These are phyloP conservation scores for Pyrocoelia pectoralis DNA, from an alignment of 2,888 invertebrate species.

Conservation along the genomic window DNA sequence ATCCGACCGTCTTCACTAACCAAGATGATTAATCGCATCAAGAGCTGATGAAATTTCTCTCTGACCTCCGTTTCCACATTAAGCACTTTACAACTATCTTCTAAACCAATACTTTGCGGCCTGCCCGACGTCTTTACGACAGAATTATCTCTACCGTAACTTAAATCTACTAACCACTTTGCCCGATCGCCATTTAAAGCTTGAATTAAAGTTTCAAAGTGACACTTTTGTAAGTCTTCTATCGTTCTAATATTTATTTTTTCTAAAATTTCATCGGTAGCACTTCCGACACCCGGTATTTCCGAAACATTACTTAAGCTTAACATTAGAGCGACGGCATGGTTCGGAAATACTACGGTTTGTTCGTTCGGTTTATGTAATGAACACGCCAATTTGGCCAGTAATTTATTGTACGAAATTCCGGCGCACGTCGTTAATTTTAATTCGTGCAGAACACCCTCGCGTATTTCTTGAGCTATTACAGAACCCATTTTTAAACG, in stretches of 20 bases:
- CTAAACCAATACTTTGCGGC: constrained; percentile 81
- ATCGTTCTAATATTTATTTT: constrained; percentile 73
- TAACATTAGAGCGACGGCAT: constrained; percentile 71
- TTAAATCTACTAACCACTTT: constrained; percentile 72
- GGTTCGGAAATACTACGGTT: constrained; percentile 77
- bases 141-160: constrained; percentile 78
- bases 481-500: constrained; percentile 75
- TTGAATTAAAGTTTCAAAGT: constrained; percentile 63
- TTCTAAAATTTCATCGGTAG: constrained; percentile 71
- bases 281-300: constrained; percentile 81
- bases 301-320: constrained; percentile 68
- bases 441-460: constrained; percentile 71
- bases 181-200: constrained; percentile 75
- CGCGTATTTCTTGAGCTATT: constrained; percentile 80
- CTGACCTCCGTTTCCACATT: constrained; percentile 77
- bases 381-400: constrained; percentile 80
- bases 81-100: constrained; percentile 79
- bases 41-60: constrained; percentile 72
- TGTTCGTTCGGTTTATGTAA: constrained; percentile 84
- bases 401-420: constrained; percentile 82
- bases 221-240: constrained; percentile 70
- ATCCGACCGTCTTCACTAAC: constrained; percentile 81
- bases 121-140: constrained; percentile 78
- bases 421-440: constrained; percentile 84
- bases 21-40: constrained; percentile 74